phyloP scores from a whole-genome alignment of 1,140 invertebrate species.

The Aphelinus certus region DNA sequence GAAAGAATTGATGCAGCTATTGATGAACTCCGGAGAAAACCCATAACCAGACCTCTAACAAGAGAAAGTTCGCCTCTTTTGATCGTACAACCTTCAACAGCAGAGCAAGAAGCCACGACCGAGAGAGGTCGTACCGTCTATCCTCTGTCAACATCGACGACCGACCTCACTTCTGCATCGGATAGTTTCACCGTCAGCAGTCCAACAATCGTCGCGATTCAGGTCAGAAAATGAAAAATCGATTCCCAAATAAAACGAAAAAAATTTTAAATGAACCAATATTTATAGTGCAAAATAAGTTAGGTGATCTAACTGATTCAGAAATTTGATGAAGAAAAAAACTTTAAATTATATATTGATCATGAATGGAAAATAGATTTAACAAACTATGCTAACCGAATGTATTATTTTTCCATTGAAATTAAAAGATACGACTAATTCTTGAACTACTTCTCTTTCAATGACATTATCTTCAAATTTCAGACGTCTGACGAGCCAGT shows the following conservation, averaged over 20 bases:
- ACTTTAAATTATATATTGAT: too few species aligned
- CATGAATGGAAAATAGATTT: too few species aligned
- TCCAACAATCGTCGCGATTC: background rate
- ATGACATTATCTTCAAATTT: background rate
- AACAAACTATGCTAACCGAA: too few species aligned
- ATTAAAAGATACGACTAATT: too few species aligned
- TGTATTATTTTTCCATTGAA: too few species aligned
- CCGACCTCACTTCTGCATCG: background rate
- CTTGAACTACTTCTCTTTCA: too few species aligned
- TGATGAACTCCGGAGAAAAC: background rate
- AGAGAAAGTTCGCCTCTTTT: conserved; percentile 30
- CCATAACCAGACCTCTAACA: background rate
- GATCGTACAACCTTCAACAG: background rate
- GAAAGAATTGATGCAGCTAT: conserved; percentile 42
- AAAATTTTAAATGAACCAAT: background rate
- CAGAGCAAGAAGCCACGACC: conserved; percentile 10
- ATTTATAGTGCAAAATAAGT: background rate
- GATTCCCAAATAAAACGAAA: background rate
- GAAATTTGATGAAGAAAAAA: too few species aligned
- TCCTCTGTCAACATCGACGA: background rate
- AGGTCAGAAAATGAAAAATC: too few species aligned
- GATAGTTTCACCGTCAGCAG: background rate
- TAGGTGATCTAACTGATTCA: too few species aligned
- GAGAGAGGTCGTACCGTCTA: conserved; percentile 12
- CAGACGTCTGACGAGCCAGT: conserved; percentile 13